These are phyloP conservation scores for Amiota mariae DNA, from an alignment of 2,888 invertebrate species.

Conservation along the genomic window DNA sequence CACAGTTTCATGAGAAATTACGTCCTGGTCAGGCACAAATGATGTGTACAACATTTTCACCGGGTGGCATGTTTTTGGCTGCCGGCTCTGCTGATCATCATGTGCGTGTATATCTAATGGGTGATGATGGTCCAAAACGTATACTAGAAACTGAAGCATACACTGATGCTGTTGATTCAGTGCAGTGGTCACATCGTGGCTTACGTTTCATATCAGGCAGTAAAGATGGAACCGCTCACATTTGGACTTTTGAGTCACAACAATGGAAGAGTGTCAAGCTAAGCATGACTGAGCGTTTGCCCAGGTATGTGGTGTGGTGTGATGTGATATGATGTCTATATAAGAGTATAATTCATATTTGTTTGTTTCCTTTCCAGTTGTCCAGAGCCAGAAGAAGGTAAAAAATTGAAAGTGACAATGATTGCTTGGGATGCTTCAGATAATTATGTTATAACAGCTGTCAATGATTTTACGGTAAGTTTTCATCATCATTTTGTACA, in stretches of 20 bases:
- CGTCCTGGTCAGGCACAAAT: slow-evolving; percentile 95
- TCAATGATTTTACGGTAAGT: slow-evolving; percentile 84
- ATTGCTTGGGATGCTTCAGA: slow-evolving; percentile 96
- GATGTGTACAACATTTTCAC: slow-evolving; percentile 93
- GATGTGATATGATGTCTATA: too few relatives aligned
- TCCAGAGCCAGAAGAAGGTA: slow-evolving; percentile 75
- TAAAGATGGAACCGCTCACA: slow-evolving; percentile 94
- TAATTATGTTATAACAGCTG: slow-evolving; percentile 89
- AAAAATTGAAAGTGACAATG: slow-evolving; percentile 91
- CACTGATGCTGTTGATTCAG: slow-evolving; percentile 92
- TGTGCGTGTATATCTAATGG: slow-evolving; percentile 92
- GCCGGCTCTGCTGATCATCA: slow-evolving; percentile 96
- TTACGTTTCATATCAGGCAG: slow-evolving; percentile 94
- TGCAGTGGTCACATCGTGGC: slow-evolving; percentile 93
- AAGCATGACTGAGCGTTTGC: slow-evolving; percentile 79
- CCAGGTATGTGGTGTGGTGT: slow-evolving; percentile 73
- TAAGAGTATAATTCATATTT: too few relatives aligned
- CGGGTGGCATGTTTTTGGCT: slow-evolving; percentile 91
- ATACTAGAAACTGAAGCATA: slow-evolving; percentile 76
- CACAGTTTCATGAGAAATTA: slow-evolving; percentile 93
- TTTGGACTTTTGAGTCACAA: slow-evolving; percentile 93
- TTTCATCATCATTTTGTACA: not conserved
- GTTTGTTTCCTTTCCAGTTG: slow-evolving; percentile 60
- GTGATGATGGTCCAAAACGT: slow-evolving; percentile 84
- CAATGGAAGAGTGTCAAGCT: slow-evolving; percentile 89